Evolutionary conservation across 2,113 vertebrate genomes (phyloP).

Genomic region (Mastomys coucha): DNA sequence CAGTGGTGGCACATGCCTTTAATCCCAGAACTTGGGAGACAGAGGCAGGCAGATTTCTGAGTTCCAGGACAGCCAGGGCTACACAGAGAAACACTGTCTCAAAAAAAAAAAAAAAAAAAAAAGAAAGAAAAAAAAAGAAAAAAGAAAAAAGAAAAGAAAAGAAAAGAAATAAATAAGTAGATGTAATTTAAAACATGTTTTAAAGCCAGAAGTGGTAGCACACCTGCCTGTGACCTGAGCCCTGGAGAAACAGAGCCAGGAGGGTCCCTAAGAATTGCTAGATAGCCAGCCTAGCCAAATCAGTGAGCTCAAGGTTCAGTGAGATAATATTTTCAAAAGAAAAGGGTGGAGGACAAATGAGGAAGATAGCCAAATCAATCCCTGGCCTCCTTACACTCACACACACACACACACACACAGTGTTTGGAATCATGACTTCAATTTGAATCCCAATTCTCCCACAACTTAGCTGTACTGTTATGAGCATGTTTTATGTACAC

Average conservation of each 20-base stretch:
- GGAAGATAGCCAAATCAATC: background rate
- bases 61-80: too few species aligned
- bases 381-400: background rate
- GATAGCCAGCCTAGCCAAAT: background rate
- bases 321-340: background rate
- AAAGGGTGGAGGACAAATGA: background rate
- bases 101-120: too few species aligned
- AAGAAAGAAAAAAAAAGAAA: too few species aligned
- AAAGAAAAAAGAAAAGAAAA: too few species aligned
- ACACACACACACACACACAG: background rate
- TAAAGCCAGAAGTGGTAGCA: too few species aligned
- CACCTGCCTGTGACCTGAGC: background rate
- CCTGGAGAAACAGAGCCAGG: background rate
- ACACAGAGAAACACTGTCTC: too few species aligned
- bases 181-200: too few species aligned
- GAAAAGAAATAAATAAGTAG: too few species aligned
- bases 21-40: too few species aligned
- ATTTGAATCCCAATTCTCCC: background rate
- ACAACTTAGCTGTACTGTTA: background rate
- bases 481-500: conserved; percentile 9
- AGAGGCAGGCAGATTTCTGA: too few species aligned
- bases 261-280: background rate
- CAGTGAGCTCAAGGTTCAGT: background rate
- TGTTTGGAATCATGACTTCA: background rate
- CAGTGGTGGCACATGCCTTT: too few species aligned